Evolutionary conservation across 2,113 vertebrate genomes (phyloP), one percentile per base, ranked within the genome.

Genomic region (Anser brachyrhynchus): DNA sequence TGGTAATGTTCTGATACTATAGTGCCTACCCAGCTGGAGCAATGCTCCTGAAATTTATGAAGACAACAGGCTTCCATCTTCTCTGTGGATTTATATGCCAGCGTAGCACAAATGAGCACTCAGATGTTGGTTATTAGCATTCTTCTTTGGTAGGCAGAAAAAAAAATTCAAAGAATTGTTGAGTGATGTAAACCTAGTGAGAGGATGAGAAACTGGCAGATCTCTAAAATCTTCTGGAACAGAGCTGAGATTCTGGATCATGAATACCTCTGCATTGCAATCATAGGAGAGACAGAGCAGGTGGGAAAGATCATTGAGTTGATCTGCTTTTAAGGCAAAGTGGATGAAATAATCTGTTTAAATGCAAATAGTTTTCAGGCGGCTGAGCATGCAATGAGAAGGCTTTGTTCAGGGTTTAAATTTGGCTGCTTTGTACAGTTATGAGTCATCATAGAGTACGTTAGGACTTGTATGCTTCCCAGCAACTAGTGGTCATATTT

Each of bases 391-490:
- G 46, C 0, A 0, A 20, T 2, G 6, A 29, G 15, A n/a, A 87
- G 67, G 4, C 15, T 86, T 65, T 65, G 17, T 57, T 83, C 22
- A 15, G 39, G 4, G 17, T 76, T 86, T 33, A 20, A 8, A 20
- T 76, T 52, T 83, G 25, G 18, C 44, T 70, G 8, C 64, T 80
- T 46, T 70, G 13, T 61, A 37, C 8, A 2, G 70, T 57, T 83
- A 3, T 29, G 31, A 55, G 28, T 57, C 3, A 1, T 35, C 8
- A 1, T 0, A 0, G 26, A 26, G 15, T 26, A 9, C 61, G 17
- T 75, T 78, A 31, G 16, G 39, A 39, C 44, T 75, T 54, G 25
- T 59, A 52, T 65, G 58, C 29, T 83, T 79, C 14, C 7, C 17
- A 29, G 33, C 17, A 69, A 55, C 25, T 0, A 0, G 16, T 83